Percentiles rank a stretch among this genome's conserved stretches.
Conservation (phyloP, 2,797 vertebrate genomes). For the Yasuhikotakia modesta region DNA sequence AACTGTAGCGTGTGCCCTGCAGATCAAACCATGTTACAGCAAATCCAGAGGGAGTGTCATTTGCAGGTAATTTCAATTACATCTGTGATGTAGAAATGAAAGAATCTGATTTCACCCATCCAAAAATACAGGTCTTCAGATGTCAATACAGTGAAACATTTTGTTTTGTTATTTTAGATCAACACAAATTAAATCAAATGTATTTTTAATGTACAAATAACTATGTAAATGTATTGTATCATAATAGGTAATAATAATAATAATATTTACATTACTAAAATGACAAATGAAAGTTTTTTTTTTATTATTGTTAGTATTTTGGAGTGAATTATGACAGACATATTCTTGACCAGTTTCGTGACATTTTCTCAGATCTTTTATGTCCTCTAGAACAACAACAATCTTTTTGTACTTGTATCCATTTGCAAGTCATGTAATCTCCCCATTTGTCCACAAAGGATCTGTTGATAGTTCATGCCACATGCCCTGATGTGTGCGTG, state of each 20-base stretch:
- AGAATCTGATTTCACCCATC: background rate
- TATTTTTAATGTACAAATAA: no score
- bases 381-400: background rate
- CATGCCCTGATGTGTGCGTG: background rate
- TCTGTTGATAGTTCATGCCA: background rate
- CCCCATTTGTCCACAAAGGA: background rate
- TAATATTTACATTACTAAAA: no score
- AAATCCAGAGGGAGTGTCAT: slow-evolving; percentile 94
- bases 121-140: no score
- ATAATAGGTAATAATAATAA: no score
- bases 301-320: background rate
- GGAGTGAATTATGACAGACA: background rate
- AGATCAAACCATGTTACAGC: slow-evolving; percentile 98
- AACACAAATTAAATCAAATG: background rate
- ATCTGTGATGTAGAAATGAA: background rate
- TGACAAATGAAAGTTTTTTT: no score
- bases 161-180: background rate
- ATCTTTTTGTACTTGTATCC: background rate
- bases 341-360: background rate
- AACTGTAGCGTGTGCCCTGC: slow-evolving; percentile 92
- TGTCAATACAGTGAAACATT: no score
- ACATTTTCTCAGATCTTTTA: background rate
- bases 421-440: background rate
- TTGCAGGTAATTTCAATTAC: slow-evolving; percentile 87
- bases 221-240: no score